These are phyloP conservation scores for Nasonia oneida DNA, from an alignment of 2,888 invertebrate genomes.

Conservation along the genomic window DNA sequence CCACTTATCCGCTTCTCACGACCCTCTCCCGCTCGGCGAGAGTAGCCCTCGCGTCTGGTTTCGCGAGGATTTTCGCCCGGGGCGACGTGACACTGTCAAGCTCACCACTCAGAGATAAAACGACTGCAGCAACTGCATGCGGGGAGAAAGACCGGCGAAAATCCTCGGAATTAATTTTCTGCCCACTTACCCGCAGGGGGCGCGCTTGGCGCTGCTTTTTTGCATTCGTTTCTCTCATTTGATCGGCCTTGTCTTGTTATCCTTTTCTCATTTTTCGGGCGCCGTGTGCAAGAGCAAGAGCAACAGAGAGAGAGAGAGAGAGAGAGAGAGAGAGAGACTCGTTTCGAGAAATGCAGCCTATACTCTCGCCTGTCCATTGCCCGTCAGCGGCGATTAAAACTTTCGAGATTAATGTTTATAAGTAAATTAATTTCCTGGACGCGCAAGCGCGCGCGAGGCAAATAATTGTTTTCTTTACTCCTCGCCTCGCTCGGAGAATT, in stretches of 20 bases:
- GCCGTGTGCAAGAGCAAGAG: background rate
- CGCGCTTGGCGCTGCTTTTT: slow-evolving; percentile 37
- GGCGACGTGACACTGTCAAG: slow-evolving; percentile 77
- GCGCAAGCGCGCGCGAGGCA: slow-evolving; percentile 29
- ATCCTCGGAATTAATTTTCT: slow-evolving; percentile 74
- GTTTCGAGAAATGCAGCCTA: slow-evolving; percentile 48
- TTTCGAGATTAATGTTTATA: slow-evolving; percentile 58
- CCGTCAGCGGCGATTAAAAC: slow-evolving; percentile 63
- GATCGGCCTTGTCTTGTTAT: slow-evolving; percentile 61
- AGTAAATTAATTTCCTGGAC: slow-evolving; percentile 60
- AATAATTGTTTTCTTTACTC: slow-evolving; percentile 61
- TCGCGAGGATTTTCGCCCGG: slow-evolving; percentile 67
- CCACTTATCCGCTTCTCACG: slow-evolving; percentile 78
- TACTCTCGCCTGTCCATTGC: slow-evolving; percentile 65
- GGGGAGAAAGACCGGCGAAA: slow-evolving; percentile 53
- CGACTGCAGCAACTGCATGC: slow-evolving; percentile 33
- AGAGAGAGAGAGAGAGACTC: slow-evolving; percentile 28
- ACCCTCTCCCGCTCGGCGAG: slow-evolving; percentile 68
- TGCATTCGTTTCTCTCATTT: slow-evolving; percentile 54
- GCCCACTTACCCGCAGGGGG: slow-evolving; percentile 69
- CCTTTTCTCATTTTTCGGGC: slow-evolving; percentile 42
- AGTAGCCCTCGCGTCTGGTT: slow-evolving; percentile 71
- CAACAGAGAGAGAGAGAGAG: slow-evolving; percentile 11
- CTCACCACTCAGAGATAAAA: slow-evolving; percentile 31
- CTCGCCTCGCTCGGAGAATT: slow-evolving; percentile 45